Base-by-base conservation (phyloP, 2,888 invertebrate species). In the Hipparchia semele region DNA sequence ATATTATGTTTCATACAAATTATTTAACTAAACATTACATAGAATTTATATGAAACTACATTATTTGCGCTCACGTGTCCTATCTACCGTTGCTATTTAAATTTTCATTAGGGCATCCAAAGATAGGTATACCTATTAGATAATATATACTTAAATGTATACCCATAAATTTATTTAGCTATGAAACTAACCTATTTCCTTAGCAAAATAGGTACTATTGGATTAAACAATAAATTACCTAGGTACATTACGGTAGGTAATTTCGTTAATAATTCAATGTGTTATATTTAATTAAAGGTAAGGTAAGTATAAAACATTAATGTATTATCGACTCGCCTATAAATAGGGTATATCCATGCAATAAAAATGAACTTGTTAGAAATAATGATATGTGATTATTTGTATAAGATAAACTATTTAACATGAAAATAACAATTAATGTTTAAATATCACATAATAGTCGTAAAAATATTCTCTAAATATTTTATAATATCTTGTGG, bases 381-480 rank as follows among this genome's bases (percentile, higher is more conserved):
- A 88, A 88, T 88, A 90, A 91, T 92, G 92, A 93, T 92, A 93
- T 92, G 92, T 91, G 89, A 83, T 89, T 89, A 90, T 83, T 85
- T 88, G 85, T 89, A 86, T 90, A 89, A 79, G 84, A 87, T 86
- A 87, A 88, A 87, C 84, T 87, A 87, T 87, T 86, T 81, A 89
- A 88, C 87, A 87, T 90, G 86, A 88, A 91, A 88, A 87, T 89
- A 91, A 91, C 88, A 88, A 86, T 84, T 82, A 85, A 82, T 86
- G 87, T 87, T 85, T 89, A 90, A 91, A 91, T 92, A 93, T 92
- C 91, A 92, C 91, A 90, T 92, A 92, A 90, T 92, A 90, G 90
- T 92, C 89, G 89, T 92, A 90, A 87, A 75, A 75, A 75, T 78
- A 76, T 74, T 84, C 84, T 82, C 84, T 88, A 87, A 86, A 82